Percentiles rank a stretch among this genome's conserved stretches.
Evolutionary conservation across 2,113 vertebrate genomes (phyloP).

Genomic region (Gnathonemus echidnorhynchus): DNA sequence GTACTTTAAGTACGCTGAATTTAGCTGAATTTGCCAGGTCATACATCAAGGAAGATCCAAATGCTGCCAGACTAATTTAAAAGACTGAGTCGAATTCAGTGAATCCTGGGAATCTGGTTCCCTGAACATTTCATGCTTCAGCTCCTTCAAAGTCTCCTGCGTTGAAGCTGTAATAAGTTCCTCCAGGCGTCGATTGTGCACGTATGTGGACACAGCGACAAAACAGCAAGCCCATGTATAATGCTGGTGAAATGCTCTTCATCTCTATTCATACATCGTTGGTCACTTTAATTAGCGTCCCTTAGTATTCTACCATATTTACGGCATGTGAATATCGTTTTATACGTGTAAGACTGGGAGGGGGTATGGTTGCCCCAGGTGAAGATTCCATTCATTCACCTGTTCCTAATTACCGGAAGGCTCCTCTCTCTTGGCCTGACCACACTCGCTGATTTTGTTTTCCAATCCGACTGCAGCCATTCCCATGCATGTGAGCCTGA

Average conservation of each 20-base stretch:
- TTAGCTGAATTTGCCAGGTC: constrained; percentile 4
- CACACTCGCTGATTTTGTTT: not conserved
- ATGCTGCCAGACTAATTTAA: constrained; percentile 17
- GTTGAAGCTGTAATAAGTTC: not conserved
- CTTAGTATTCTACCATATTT: not conserved
- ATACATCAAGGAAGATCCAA: not conserved
- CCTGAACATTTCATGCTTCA: not conserved
- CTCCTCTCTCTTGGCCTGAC: not conserved
- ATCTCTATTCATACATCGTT: not conserved
- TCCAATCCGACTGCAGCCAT: not conserved
- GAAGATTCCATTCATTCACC: not conserved
- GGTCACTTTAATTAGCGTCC: not conserved
- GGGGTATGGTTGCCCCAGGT: not conserved
- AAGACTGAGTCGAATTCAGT: not conserved
- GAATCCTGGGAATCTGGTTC: not conserved
- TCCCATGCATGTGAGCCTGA: not conserved
- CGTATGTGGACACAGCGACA: not conserved
- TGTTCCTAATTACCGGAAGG: not conserved
- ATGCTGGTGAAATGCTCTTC: not conserved
- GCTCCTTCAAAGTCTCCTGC: constrained; percentile 9
- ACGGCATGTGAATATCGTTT: not conserved
- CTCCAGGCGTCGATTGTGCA: not conserved
- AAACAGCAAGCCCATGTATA: not conserved
- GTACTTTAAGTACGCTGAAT: not conserved
- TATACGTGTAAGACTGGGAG: not conserved